Base-by-base conservation (phyloP, 2,888 invertebrate species). In the Odontocolon sp. region DNA sequence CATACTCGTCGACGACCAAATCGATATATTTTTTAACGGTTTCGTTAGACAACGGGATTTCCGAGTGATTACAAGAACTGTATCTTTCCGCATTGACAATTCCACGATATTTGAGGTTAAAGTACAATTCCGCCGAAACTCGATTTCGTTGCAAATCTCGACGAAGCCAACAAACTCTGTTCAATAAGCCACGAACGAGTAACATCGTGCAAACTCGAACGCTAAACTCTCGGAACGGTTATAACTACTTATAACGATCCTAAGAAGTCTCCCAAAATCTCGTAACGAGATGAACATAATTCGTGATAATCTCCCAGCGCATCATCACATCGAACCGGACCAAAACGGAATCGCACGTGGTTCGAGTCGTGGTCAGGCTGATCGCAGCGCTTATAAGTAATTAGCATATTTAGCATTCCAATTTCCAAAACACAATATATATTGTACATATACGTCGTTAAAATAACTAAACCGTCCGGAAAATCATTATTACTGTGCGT, bases 21-120 rank as follows among this genome's bases (percentile, higher is more conserved):
- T 86, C 71, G 5, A 88, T 73, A 64, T 84, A 87, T 14, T 75
- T 84, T 57, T 77, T 82, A 28, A 87, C 40, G 3, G 36, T 31
- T 16, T 79, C 69, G 14, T 67, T 66, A 3, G 80, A 36, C 40
- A 77, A 11, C 6, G 61, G 14, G 2, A 76, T n/a, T 47, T 73
- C 71, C 14, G 14, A 21, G 3, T 59, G 40, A 2, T 26, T 28
- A 11, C 42, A 18, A n/a, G n/a, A 40, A 26, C 50, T 23, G 16
- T 63, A 73, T 11, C 26, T 38, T 26, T 14, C 21, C 6, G 36
- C 36, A 14, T 21, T 23, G 36, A 70, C 26, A 6, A 2, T 68
- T 6, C 18, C 18, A 36, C 6, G 5, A 14, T 23, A 26, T 61
- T 78, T 70, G 42, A 75, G 77, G 75, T 80, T 78, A 75, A 31